Evolutionary conservation across 2,888 invertebrate species (phyloP).

Genomic region (Spialia ferax): DNA sequence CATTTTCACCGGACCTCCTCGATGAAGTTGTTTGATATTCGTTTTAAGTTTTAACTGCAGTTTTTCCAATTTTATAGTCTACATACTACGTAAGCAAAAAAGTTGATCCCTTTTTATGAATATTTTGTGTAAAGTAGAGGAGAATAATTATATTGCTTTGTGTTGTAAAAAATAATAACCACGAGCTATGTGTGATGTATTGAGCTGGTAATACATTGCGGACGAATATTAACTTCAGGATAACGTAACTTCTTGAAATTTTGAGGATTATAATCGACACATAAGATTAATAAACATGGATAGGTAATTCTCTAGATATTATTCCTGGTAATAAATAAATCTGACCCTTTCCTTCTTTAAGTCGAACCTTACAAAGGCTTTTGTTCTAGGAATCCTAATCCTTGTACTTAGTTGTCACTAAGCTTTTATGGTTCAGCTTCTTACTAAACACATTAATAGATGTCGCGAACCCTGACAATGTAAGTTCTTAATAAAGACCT

Average conservation of each 20-base stretch:
- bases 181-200: too few species aligned
- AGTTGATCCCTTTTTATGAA: too few species aligned
- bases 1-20: conserved; percentile 53
- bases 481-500: conserved; percentile 58
- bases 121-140: too few species aligned
- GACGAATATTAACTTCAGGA: too few species aligned
- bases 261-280: too few species aligned
- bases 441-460: conserved; percentile 24
- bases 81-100: too few species aligned
- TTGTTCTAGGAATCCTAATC: neutral
- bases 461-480: conserved; percentile 49
- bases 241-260: too few species aligned
- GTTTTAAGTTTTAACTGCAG: conserved; percentile 45
- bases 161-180: too few species aligned
- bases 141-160: too few species aligned
- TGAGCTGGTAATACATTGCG: too few species aligned
- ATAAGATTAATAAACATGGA: too few species aligned
- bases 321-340: neutral
- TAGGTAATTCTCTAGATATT: too few species aligned
- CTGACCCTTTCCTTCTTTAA: neutral
- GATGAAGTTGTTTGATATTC: conserved; percentile 60
- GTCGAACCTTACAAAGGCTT: neutral
- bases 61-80: neutral
- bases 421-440: conserved; percentile 21
- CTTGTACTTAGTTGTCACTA: neutral